phyloP scores from a whole-genome alignment of 2,888 invertebrate genomes.

The Papilio demoleus region DNA sequence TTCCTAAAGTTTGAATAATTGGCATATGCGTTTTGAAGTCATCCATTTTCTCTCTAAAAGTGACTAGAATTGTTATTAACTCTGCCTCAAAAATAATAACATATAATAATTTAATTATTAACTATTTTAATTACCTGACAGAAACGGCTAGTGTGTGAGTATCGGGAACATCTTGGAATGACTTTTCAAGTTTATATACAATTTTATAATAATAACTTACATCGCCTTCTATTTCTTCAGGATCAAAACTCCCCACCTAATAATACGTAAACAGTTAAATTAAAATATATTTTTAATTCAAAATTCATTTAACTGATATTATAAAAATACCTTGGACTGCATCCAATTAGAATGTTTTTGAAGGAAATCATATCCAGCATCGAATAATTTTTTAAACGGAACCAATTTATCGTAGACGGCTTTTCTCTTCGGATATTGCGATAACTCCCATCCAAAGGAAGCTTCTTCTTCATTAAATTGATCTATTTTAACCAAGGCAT shows the following conservation, averaged over 20 bases:
- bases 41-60: slow-evolving; percentile 88
- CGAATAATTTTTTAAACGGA: slow-evolving; percentile 94
- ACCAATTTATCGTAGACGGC: slow-evolving; percentile 89
- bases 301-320: too few relatives aligned
- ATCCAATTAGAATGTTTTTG: slow-evolving; percentile 94
- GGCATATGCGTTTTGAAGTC: slow-evolving; percentile 95
- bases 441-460: slow-evolving; percentile 93
- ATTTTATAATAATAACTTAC: slow-evolving; percentile 87
- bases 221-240: slow-evolving; percentile 94
- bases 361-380: slow-evolving; percentile 93
- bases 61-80: not conserved
- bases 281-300: too few relatives aligned
- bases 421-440: slow-evolving; percentile 94
- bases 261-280: too few relatives aligned
- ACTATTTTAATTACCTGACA: slow-evolving; percentile 65
- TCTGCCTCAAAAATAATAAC: not conserved
- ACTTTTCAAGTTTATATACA: slow-evolving; percentile 94
- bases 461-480: slow-evolving; percentile 96
- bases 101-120: not conserved
- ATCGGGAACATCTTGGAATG: slow-evolving; percentile 89
- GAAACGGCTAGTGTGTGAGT: slow-evolving; percentile 88
- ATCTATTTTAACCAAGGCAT: slow-evolving; percentile 91
- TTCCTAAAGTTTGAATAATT: slow-evolving; percentile 96
- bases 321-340: slow-evolving; percentile 81
- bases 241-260: slow-evolving; percentile 92